Base-by-base conservation (phyloP, 2,113 vertebrate genomes). In the Ictidomys tridecemlineatus region DNA sequence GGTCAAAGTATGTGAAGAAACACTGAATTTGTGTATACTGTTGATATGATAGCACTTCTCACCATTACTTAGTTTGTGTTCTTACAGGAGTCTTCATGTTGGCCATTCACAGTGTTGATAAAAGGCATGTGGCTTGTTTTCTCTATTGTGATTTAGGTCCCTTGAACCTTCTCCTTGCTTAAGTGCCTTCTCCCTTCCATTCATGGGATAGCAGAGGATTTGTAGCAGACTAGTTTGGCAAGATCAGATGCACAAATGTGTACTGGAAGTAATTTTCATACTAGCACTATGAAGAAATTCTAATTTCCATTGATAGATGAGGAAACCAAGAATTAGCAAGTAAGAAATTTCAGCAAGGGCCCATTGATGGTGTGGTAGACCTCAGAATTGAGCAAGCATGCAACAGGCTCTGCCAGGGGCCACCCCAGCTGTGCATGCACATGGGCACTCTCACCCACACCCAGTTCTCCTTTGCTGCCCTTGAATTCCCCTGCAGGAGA, bases 241-340 rank as follows among this genome's bases (percentile, higher is more conserved):
- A 92, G 53, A 85, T 61, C 42, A 93, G 73, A n/a, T 93, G 1
- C 28, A 18, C 56, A 85, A 77, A 37, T 74, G 11, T 91, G 94
- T 89, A n/a, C 37, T 80, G 34, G 82, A 92, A 58, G 14, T 34
- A 74, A 72, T 95, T 97, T 14, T 86, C 30, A 48, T 88, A 30
- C 85, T 34, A 85, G 48, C 16, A 77, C 28, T 56, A 20, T 58
- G 74, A 90, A 86, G 63, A 94, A 85, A 95, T 90, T 91, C 28
- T 77, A 65, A 79, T 86, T 97, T 73, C 56, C 26, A 13, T n/a
- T 39, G 42, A 76, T 58, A 77, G 92, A 61, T 39, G 67, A 92
- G 61, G 67, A 96, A 96, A 77, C 67, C 7, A 61, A 85, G 56
- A 82, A 87, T 69, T 24, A 72, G 76, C 84, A 65, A 85, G 39